Percentiles rank a stretch among this genome's conserved stretches.
These are phyloP conservation scores for Cotesia congregata DNA, from an alignment of 2,888 invertebrate genomes.

Conservation along the genomic window DNA sequence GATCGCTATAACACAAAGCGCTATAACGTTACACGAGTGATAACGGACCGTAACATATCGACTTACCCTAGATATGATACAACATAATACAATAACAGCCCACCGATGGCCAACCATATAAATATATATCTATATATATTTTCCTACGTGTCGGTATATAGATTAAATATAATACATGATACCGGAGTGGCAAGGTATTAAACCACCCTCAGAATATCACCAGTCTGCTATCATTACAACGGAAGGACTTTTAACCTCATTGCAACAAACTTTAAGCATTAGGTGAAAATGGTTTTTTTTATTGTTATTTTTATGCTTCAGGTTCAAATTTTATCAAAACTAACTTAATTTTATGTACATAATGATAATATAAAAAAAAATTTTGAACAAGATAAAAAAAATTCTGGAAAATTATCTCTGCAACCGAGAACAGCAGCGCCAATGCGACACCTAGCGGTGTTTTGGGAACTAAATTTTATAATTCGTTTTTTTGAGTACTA, in stretches of 20 bases:
- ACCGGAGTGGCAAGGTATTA: constrained; percentile 5
- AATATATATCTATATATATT: neutral
- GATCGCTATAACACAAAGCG: neutral
- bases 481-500: no score
- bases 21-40: neutral
- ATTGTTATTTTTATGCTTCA: neutral
- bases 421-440: no score
- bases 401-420: no score
- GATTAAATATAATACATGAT: neutral
- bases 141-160: neutral
- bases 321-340: no score
- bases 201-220: neutral
- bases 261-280: neutral
- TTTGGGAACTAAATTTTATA: no score
- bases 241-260: neutral
- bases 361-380: no score
- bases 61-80: neutral
- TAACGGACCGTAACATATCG: neutral
- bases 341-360: no score
- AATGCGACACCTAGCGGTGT: no score
- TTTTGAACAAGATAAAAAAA: no score
- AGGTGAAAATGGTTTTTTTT: neutral
- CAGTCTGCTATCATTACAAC: neutral
- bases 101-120: neutral
- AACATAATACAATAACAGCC: neutral